phyloP scores from a whole-genome alignment of 2,888 invertebrate species.

The Clostera curtula region DNA sequence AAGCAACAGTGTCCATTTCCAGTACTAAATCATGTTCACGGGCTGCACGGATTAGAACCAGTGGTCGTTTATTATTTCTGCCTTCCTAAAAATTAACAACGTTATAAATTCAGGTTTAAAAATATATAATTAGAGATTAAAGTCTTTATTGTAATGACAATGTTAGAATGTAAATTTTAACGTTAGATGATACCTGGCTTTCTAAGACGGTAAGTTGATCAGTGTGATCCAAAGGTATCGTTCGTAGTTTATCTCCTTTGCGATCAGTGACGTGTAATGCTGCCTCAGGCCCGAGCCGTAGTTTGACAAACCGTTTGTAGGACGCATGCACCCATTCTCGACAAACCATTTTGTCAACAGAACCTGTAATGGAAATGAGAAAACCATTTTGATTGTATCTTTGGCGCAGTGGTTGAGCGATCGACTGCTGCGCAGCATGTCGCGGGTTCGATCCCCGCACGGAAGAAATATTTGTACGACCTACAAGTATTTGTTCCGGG shows the following conservation, averaged over 20 bases:
- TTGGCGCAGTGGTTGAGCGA: too few species aligned
- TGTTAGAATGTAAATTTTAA: neutral
- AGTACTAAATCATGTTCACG: slow-evolving; percentile 95
- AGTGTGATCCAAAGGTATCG: slow-evolving; percentile 83
- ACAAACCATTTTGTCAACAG: slow-evolving; percentile 93
- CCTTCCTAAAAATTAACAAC: slow-evolving; percentile 58
- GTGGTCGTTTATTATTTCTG: slow-evolving; percentile 83
- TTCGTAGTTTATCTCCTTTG: slow-evolving; percentile 92
- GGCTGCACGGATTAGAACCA: slow-evolving; percentile 87
- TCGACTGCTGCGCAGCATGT: too few species aligned
- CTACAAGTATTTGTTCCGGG: too few species aligned
- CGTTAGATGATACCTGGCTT: slow-evolving; percentile 79
- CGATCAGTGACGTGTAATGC: slow-evolving; percentile 91
- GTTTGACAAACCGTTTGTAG: slow-evolving; percentile 90
- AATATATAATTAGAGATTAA: too few species aligned
- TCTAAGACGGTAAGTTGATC: slow-evolving; percentile 90
- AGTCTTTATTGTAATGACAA: too few species aligned
- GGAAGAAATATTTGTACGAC: too few species aligned
- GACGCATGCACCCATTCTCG: slow-evolving; percentile 96
- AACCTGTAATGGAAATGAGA: slow-evolving; percentile 58
- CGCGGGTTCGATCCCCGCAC: too few species aligned
- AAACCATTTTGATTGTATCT: too few species aligned
- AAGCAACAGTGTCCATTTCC: slow-evolving; percentile 88
- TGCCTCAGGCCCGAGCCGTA: slow-evolving; percentile 92
- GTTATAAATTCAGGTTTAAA: neutral